Evolutionary conservation across 1,140 invertebrate species (phyloP), one percentile per base, ranked within the genome.

Genomic region (Hylyphantes graminicola): DNA sequence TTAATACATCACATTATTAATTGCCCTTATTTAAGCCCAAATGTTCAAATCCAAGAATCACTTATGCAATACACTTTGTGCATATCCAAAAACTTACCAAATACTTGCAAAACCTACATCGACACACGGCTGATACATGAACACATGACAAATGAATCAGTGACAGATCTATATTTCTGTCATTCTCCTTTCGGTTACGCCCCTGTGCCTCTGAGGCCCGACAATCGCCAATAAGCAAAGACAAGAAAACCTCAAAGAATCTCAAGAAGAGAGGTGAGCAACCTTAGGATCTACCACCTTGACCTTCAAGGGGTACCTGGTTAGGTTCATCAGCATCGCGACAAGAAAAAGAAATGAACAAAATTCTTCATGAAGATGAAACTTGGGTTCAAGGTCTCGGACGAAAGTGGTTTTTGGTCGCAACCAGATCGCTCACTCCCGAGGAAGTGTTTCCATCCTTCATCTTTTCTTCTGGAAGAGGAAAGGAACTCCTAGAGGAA

Each of bases 281-380:
- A 81, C 65, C 79, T 81, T n/a, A 35, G 67, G 11, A 19, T 19
- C 50, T 35, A 35, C 50, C 51, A 57, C 79, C 79, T 81, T 81
- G 79, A 81, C 79, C 79, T 81, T 81, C 79, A 81, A 59, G 79
- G 64, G 78, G 78, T 63, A 73, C 78, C 53, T 17, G 19, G n/a
- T 19, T 19, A 73, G 59, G 79, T 81, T 81, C 79, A 81, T 72
- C 68, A 81, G 67, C 79, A 73, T 48, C 57, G 9, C 51, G 3
- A 61, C 6, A 10, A 61, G 17, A 61, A 21, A 73, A 8, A 55
- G 19, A 54, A 55, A 55, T 8, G 13, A 67, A 68, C 8, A 57
- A 17, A 57, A 70, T 81, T 73, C 64, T 63, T 73, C 35, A 21
- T 53, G 68, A 81, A 81, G 65, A 81, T 63, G 65, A 13, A 51